Evolutionary conservation across 2,888 invertebrate genomes (phyloP).

Genomic region (Campoletis raptor): DNA sequence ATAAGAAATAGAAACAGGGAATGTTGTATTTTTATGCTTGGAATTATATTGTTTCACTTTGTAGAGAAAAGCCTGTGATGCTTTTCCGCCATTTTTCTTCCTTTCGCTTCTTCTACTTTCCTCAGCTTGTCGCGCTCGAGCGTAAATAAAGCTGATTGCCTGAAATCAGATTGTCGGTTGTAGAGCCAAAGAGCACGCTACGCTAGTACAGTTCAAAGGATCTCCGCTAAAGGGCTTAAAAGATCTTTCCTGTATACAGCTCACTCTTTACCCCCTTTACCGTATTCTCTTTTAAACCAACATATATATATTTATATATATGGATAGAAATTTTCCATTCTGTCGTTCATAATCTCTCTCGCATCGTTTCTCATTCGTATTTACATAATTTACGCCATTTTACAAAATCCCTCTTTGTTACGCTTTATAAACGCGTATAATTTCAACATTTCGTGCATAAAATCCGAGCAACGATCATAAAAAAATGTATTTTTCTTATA

Average conservation of each 20-base stretch:
- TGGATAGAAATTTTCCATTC: neutral
- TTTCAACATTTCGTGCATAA: neutral
- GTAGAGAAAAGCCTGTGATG: slow-evolving; percentile 4
- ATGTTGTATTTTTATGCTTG: neutral
- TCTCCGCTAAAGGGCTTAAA: slow-evolving; percentile 7
- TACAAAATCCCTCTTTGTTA: neutral
- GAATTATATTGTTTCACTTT: slow-evolving; percentile 17
- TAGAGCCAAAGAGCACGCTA: slow-evolving; percentile 38
- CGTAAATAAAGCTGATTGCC: slow-evolving; percentile 56
- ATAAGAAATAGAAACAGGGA: neutral
- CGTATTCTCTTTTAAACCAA: neutral
- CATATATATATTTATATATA: neutral
- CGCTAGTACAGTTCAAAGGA: slow-evolving; percentile 38
- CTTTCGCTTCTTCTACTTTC: neutral
- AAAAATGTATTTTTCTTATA: neutral
- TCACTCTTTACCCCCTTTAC: neutral
- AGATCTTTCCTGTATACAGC: slow-evolving; percentile 2
- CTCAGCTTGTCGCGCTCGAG: slow-evolving; percentile 30
- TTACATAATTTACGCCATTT: slow-evolving; percentile 19
- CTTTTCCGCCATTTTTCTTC: neutral
- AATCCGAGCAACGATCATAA: neutral
- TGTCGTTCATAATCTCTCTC: neutral
- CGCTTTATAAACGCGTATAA: neutral
- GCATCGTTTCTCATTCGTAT: slow-evolving; percentile 10
- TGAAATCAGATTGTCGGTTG: slow-evolving; percentile 54